Percentiles rank a stretch among this genome's conserved stretches.
phyloP scores from a whole-genome alignment of 2,797 vertebrate genomes.

The Phaenicophaeus curvirostris region DNA sequence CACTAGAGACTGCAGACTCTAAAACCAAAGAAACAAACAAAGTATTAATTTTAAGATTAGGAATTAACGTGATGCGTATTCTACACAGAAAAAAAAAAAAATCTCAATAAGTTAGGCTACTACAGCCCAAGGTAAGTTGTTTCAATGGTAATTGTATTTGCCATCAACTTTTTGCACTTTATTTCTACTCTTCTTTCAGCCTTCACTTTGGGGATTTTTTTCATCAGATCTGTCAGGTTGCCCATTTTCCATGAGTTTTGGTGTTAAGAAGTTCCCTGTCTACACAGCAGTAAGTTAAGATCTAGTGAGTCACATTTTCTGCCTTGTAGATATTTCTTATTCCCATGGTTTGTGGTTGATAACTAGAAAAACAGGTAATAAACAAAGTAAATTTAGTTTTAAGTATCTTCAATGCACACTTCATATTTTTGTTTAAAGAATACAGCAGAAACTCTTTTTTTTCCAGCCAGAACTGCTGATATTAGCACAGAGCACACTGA shows the following conservation, averaged over 20 bases:
- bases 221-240: not conserved
- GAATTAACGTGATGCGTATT: not conserved
- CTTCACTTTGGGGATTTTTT: not conserved
- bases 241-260: not conserved
- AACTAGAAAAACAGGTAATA: not conserved
- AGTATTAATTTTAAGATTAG: not conserved
- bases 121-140: not conserved
- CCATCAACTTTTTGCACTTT: not conserved
- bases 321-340: not conserved
- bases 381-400: not conserved
- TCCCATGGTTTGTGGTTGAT: not conserved
- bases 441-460: not conserved
- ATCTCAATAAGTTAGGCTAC: not conserved
- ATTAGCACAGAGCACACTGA: not conserved
- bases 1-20: not conserved
- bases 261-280: not conserved
- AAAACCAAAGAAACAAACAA: not conserved
- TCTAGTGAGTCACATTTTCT: not conserved
- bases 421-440: not conserved
- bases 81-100: not conserved
- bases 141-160: not conserved
- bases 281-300: not conserved
- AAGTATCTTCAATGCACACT: not conserved
- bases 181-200: not conserved
- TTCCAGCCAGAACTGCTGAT: not conserved